Conservation (phyloP, 1,140 invertebrate genomes). For the Trigoniulus corallinus region DNA sequence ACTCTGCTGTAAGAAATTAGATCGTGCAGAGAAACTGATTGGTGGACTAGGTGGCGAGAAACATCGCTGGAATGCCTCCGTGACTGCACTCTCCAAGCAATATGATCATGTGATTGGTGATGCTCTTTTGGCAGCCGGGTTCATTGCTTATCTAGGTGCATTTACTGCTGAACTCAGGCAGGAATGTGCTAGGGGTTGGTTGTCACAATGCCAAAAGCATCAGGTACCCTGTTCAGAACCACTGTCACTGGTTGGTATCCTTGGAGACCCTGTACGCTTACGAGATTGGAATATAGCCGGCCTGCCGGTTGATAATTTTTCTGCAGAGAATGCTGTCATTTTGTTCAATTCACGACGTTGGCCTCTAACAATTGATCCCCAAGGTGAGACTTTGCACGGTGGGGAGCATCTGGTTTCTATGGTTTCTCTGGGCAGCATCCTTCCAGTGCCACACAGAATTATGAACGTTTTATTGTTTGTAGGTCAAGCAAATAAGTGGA, state of each 20-base stretch:
- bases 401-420: too few relatives aligned
- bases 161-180: constrained; percentile 66
- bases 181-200: constrained; percentile 43
- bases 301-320: constrained; percentile 75
- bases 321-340: constrained; percentile 87
- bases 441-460: too few relatives aligned
- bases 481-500: constrained; percentile 89
- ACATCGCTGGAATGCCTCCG: constrained; percentile 61
- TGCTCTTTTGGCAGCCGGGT: constrained; percentile 67
- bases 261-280: constrained; percentile 71
- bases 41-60: constrained; percentile 77
- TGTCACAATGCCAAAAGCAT: constrained; percentile 40
- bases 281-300: constrained; percentile 75
- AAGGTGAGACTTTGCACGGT: constrained; percentile 43
- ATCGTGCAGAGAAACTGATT: constrained; percentile 62
- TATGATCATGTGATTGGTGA: constrained; percentile 76
- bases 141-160: constrained; percentile 77
- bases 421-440: neutral
- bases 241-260: constrained; percentile 60
- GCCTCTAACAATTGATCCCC: constrained; percentile 89
- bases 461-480: constrained; percentile 14
- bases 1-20: constrained; percentile 74
- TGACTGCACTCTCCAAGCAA: constrained; percentile 47
- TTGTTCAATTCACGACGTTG: constrained; percentile 64
- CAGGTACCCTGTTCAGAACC: constrained; percentile 57